A percentile compares a stretch with the other conserved stretches of the same genome.
Conservation (phyloP, 2,888 invertebrate genomes). For the Neria commutata region DNA sequence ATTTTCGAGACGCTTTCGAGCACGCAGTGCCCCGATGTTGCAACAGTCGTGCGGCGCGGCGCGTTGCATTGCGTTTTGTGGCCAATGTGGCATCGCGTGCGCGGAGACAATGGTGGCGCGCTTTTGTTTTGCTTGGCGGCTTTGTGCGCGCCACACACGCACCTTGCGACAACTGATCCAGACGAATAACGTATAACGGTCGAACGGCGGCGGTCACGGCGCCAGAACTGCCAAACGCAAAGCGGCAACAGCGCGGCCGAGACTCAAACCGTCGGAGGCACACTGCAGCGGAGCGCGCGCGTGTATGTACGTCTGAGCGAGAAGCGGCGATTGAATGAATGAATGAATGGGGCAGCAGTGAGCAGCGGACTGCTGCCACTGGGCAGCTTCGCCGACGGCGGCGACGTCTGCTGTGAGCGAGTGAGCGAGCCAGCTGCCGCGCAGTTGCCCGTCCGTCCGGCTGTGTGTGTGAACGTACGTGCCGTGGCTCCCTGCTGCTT, state of each 20-base stretch:
- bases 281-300: conserved; percentile 6
- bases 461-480: neutral
- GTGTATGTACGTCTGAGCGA: conserved; percentile 3
- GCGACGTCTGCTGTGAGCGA: conserved; percentile 2
- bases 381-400: conserved; percentile 16
- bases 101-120: neutral
- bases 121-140: neutral
- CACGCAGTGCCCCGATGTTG: neutral
- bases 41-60: neutral
- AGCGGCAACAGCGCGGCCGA: conserved; percentile 36
- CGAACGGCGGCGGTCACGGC: conserved; percentile 35
- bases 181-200: conserved; percentile 15
- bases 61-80: neutral
- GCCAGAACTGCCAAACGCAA: neutral
- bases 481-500: neutral
- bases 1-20: neutral
- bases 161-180: conserved; percentile 3
- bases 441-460: neutral
- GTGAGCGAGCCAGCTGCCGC: conserved; percentile 3
- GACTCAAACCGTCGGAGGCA: conserved; percentile 44
- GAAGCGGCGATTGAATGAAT: conserved; percentile 37
- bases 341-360: conserved; percentile 36
- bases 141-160: neutral
- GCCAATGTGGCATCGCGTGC: neutral
- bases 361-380: conserved; percentile 27